Conservation (phyloP, 2,797 vertebrate genomes). For the Syngnathus rostellatus region DNA sequence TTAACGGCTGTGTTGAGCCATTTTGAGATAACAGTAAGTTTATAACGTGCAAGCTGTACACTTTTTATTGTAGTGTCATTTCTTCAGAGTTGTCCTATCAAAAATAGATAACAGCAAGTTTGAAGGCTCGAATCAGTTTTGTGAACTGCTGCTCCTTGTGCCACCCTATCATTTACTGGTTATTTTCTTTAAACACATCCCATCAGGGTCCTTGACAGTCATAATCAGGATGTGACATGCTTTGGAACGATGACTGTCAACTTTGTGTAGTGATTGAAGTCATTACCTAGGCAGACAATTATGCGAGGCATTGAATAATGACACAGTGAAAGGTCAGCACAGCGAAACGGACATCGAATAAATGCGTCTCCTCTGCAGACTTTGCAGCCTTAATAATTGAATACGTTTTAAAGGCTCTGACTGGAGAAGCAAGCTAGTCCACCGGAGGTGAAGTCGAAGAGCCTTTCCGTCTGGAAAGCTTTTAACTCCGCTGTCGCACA, state of each 20-base stretch:
- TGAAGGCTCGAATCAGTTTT: neutral
- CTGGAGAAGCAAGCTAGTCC: slow-evolving; percentile 35
- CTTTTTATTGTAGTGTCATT: neutral
- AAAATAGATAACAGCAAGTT: neutral
- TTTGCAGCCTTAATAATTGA: slow-evolving; percentile 59
- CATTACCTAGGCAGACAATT: slow-evolving; percentile 46
- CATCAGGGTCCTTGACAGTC: neutral
- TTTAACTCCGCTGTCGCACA: slow-evolving; percentile 37
- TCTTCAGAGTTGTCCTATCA: neutral
- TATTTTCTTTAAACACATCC: neutral
- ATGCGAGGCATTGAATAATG: slow-evolving; percentile 53
- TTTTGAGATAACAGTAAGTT: too few species aligned
- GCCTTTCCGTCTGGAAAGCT: slow-evolving; percentile 49
- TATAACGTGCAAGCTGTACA: neutral
- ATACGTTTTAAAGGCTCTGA: slow-evolving; percentile 37
- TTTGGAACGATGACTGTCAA: slow-evolving; percentile 16
- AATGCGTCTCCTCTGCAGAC: slow-evolving; percentile 48
- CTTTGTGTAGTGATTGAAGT: slow-evolving; percentile 1
- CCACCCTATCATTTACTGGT: neutral
- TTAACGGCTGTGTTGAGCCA: neutral
- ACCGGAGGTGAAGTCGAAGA: slow-evolving; percentile 35
- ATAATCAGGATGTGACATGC: neutral
- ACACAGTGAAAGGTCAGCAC: slow-evolving; percentile 59
- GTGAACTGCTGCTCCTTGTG: too few species aligned
- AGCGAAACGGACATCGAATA: slow-evolving; percentile 53